Evolutionary conservation across 2,113 vertebrate species (phyloP).

Genomic region (Xerus inauris): DNA sequence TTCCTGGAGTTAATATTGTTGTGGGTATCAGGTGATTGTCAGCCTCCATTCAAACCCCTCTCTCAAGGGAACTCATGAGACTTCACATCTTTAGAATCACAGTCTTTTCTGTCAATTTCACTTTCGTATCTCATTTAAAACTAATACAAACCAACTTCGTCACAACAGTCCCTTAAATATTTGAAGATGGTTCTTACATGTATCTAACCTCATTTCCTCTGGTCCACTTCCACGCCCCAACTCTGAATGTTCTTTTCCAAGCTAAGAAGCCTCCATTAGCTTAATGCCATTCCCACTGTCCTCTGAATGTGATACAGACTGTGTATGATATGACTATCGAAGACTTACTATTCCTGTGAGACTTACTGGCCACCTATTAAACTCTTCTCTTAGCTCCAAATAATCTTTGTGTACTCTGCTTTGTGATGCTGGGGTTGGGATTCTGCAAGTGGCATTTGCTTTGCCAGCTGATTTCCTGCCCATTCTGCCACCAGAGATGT

Average conservation of each 20-base stretch:
- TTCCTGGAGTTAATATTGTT: not conserved
- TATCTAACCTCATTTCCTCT: not conserved
- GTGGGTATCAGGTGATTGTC: not conserved
- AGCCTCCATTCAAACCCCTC: not conserved
- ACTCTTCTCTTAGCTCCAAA: not conserved
- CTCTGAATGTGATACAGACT: not conserved
- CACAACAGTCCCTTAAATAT: not conserved
- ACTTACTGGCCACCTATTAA: too few relatives aligned
- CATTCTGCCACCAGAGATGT: not conserved
- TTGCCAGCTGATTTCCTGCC: not conserved
- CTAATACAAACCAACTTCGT: not conserved
- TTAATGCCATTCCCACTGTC: not conserved
- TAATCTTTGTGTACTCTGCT: not conserved
- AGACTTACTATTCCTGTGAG: not conserved
- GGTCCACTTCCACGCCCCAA: not conserved
- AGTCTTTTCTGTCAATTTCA: not conserved
- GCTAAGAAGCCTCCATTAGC: not conserved
- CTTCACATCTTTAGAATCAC: not conserved
- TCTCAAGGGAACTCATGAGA: not conserved
- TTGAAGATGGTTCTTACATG: not conserved
- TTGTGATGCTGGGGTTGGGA: not conserved
- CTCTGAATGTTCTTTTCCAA: not conserved
- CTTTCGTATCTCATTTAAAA: not conserved
- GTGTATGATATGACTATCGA: not conserved
- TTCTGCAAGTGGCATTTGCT: not conserved